These are phyloP conservation scores for Stichodactyla mertensii DNA, from an alignment of 64 coral and sea anemone species.

Conservation along the genomic window DNA sequence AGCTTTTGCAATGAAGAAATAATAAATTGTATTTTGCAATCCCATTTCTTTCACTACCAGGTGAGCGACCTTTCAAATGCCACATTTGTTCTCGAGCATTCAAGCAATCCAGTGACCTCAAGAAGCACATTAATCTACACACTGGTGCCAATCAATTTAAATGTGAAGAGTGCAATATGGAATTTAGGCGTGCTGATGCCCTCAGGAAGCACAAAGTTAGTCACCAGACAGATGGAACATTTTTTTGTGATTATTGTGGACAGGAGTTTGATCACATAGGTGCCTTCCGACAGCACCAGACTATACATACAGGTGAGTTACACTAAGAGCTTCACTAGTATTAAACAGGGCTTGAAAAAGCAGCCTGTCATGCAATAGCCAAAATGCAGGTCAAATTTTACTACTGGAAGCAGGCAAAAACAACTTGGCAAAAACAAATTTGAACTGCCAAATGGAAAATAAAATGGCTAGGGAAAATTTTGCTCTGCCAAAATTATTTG, in stretches of 20 bases:
- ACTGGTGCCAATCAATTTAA: constrained; percentile 91
- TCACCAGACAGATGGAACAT: constrained; percentile 53
- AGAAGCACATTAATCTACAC: constrained; percentile 94
- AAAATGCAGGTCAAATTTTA: too few species aligned
- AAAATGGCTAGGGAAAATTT: too few species aligned
- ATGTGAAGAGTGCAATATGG: constrained; percentile 83
- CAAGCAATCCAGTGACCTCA: constrained; percentile 90
- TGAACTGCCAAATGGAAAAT: too few species aligned
- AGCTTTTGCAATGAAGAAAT: too few species aligned
- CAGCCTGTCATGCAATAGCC: too few species aligned
- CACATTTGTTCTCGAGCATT: constrained; percentile 87
- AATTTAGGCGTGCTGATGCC: constrained; percentile 83
- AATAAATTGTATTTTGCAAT: too few species aligned
- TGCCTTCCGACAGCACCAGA: constrained; percentile 60
- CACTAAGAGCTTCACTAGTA: background rate
- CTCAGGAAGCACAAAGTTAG: constrained; percentile 80
- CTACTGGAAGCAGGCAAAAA: too few species aligned
- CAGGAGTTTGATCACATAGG: constrained; percentile 70
- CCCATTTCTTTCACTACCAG: constrained; percentile 3
- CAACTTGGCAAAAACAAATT: too few species aligned
- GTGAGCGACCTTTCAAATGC: constrained; percentile 84
- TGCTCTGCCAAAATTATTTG: too few species aligned
- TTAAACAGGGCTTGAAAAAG: too few species aligned
- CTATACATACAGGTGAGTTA: constrained; percentile 68
- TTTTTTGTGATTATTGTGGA: constrained; percentile 69